Evolutionary conservation across 2,113 vertebrate genomes (phyloP), one percentile per base, ranked within the genome.

Genomic region (Lophotis ruficrista): DNA sequence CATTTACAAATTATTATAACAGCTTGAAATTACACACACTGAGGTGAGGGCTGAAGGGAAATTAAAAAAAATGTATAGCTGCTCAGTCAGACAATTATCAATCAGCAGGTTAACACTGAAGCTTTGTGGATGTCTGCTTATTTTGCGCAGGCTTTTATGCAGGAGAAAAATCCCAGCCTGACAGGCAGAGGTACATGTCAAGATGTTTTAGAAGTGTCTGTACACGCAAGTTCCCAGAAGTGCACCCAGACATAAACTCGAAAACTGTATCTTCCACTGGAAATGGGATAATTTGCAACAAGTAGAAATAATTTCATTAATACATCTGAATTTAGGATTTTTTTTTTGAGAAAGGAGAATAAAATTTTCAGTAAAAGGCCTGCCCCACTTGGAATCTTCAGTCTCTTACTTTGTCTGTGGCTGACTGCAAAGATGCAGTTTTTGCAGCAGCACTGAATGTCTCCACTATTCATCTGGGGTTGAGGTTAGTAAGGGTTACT

Each of bases 1-100:
- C 4, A 66, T 24, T 81, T 90, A 50, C 25, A 61, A 53, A 85
- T 54, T 48, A 85, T 19, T 33, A 66, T 8, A 14, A 53, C 5
- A 47, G 19, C 53, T 53, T 53, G 16, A 70, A 89, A 75, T 60
- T 28, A 37, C 0, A 0, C 43, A 61, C 33, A 43, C 10, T 0
- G 5, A 93, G 19, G 14, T n/a, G 30, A 80, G 22, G 12, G 47
- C 2, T 30, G 33, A 79, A 76, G 18, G 23, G 48, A 64, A 84
- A 60, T 48, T 3, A 48, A 80, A 68, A 88, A 12, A 90, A 81
- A 78, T 23, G 21, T 4, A 51, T 1, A 71, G 53, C 7, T 24
- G 66, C 33, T 82, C 37, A 65, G 19, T 0, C 53, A 57, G 65
- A 76, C 33, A 77, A 60, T n/a, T 25, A 75, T 56, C 48, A 45